A percentile compares a stretch with the other conserved stretches of the same genome.
Conservation (phyloP, 2,113 vertebrate genomes). For the Crypturellus undulatus region DNA sequence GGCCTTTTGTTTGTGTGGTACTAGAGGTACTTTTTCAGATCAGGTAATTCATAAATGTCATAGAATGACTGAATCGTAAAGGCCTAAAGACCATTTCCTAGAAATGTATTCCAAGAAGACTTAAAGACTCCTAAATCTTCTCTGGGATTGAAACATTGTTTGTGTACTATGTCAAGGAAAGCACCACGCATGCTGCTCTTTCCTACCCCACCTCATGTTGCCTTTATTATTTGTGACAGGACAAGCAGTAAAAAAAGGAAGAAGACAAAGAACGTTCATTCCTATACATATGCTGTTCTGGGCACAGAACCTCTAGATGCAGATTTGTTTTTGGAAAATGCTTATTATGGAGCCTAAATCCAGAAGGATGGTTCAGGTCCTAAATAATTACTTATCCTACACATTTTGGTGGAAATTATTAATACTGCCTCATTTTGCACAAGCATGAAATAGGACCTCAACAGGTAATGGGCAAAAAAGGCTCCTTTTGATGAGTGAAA, state of each 20-base stretch:
- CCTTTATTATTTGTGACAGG: not conserved
- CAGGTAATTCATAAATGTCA: accelerated
- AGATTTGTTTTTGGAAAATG: not conserved
- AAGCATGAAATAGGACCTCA: not conserved
- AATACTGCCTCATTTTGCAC: not conserved
- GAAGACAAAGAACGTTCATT: not conserved
- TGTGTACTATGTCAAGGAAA: not conserved
- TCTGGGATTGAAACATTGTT: not conserved
- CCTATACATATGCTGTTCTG: not conserved
- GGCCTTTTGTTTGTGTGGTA: not conserved
- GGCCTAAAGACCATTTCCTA: not conserved
- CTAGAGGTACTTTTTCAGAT: not conserved
- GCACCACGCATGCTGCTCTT: not conserved
- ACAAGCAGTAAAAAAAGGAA: not conserved
- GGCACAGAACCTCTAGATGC: not conserved
- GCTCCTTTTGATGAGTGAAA: not conserved
- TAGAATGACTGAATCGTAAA: not conserved
- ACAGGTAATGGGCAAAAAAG: not conserved
- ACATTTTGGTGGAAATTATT: not conserved
- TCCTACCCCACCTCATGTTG: too few relatives aligned
- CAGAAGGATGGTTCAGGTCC: not conserved
- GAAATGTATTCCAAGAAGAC: not conserved
- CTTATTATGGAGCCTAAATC: not conserved
- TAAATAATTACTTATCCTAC: not conserved
- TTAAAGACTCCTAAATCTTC: not conserved